Base-by-base conservation (phyloP, 2,888 invertebrate genomes). In the Drosophila pegasa region DNA sequence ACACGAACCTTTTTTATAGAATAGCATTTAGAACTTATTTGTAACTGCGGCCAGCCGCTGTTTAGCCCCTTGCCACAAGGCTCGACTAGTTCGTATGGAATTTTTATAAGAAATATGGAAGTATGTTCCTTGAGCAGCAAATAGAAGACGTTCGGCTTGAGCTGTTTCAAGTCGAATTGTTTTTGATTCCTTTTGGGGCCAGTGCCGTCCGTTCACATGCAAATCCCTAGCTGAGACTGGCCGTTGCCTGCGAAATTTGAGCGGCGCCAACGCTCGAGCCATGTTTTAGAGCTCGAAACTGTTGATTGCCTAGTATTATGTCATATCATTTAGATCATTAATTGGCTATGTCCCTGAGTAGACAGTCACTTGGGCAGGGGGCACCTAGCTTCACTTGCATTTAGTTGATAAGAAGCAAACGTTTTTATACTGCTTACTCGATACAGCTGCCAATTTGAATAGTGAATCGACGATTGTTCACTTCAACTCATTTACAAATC, bases 361-460 rank as follows among this genome's bases (percentile, higher is more conserved):
- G 6, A 20, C 25, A 54, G 55, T 55, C 38, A 35, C 52, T 71
- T 57, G 47, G 55, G 63, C 63, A 68, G 68, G 45, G 78, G 69
- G 68, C 60, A 72, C 50, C 7, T 33, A 25, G 74, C 78, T 69
- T 78, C 20, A 29, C 51, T 45, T 61, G 64, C 78, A 77, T 58
- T 69, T 79, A 71, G 63, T 45, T 67, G 47, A 50, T 65, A 75
- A 57, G 76, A 52, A 61, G 43, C 58, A 67, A 74, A 59, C 8
- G 50, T 74, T 65, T 55, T 64, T 61, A 40, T 57, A 69, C 71
- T 52, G 59, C 47, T 41, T 60, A 78, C 64, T 69, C 61, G 52
- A 63, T 50, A 74, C 58, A 65, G 78, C 78, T 76, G 78, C 78
- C 75, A 79, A 68, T 68, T 18, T 75, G 59, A 68, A 67, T 55